Base-by-base conservation (phyloP, 2,113 vertebrate genomes). In the Morone chrysops region DNA sequence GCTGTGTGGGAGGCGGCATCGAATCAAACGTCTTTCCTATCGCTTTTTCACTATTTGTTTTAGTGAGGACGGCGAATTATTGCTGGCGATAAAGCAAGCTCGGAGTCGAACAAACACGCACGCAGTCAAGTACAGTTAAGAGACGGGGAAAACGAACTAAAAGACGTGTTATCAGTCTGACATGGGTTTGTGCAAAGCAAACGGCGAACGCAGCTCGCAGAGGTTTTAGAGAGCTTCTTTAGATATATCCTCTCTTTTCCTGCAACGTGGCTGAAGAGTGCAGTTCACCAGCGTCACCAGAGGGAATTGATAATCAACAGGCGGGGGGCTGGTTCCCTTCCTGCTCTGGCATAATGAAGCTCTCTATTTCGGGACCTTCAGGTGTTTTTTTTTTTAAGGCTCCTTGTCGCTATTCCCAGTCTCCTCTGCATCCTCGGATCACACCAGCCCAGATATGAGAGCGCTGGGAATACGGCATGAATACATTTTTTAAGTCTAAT, bases 251-350 rank as follows among this genome's bases (percentile, higher is more conserved):
- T 69, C 47, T 60, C 47, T 57, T 48, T 70, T 41, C 25, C 56
- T 54, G 82, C 60, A 25, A 48, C 50, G 8, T 82, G 82, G 89
- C 83, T 90, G 84, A 86, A 90, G 84, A 80, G 83, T 62, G 79
- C 79, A 60, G 83, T 88, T 25, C 25, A 25, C 93, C 81, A 82
- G 80, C 85, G 87, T 84, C 83, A 91, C 91, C 90, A 74, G 74
- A 86, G 92, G 91, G 92, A 94, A 86, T 87, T 87, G 88, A 90
- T 87, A 83, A 92, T 92, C 93, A 93, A 88, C 93, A 91, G 89
- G 83, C 91, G 31, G 56, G 81, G 78, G 81, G 81, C 80, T 72
- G 84, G 67, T 87, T 83, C 80, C 71, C 60, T 85, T 73, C 74
- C 80, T 43, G 43, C 80, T 82, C 89, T 5, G 77, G 88, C 85